These are phyloP conservation scores for Phlogophora meticulosa DNA, from an alignment of 2,888 invertebrate genomes.

Conservation along the genomic window DNA sequence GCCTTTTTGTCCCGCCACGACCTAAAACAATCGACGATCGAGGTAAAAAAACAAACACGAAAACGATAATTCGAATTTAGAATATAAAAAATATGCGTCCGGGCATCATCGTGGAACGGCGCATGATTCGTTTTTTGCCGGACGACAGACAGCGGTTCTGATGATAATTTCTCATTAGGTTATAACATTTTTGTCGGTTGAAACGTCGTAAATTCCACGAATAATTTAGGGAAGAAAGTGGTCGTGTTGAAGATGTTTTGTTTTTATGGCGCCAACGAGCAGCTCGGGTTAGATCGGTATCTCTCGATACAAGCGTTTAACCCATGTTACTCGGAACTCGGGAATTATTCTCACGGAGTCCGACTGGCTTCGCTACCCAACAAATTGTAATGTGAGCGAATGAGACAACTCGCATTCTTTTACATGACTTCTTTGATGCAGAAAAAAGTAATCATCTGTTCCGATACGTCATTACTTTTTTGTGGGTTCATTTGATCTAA, in stretches of 20 bases:
- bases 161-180: constrained; percentile 91
- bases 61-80: constrained; percentile 84
- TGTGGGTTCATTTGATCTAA: constrained; percentile 41
- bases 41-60: constrained; percentile 82
- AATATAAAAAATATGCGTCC: constrained; percentile 84
- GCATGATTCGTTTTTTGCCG: constrained; percentile 87
- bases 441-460: constrained; percentile 63
- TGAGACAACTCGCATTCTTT: constrained; percentile 75
- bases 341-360: constrained; percentile 88
- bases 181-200: constrained; percentile 89
- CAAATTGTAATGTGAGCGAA: constrained; percentile 85
- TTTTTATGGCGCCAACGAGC: constrained; percentile 91
- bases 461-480: constrained; percentile 57
- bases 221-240: constrained; percentile 91
- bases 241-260: constrained; percentile 89
- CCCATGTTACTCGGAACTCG: constrained; percentile 89
- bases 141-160: constrained; percentile 79
- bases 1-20: constrained; percentile 77
- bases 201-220: constrained; percentile 90
- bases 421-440: constrained; percentile 61
- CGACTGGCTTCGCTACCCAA: constrained; percentile 78
- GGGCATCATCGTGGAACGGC: constrained; percentile 74
- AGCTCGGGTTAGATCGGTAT: constrained; percentile 90
- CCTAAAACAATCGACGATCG: constrained; percentile 86
- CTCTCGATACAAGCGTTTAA: constrained; percentile 90